Conservation (phyloP, 2,113 vertebrate genomes). For the Nothocercus julius region DNA sequence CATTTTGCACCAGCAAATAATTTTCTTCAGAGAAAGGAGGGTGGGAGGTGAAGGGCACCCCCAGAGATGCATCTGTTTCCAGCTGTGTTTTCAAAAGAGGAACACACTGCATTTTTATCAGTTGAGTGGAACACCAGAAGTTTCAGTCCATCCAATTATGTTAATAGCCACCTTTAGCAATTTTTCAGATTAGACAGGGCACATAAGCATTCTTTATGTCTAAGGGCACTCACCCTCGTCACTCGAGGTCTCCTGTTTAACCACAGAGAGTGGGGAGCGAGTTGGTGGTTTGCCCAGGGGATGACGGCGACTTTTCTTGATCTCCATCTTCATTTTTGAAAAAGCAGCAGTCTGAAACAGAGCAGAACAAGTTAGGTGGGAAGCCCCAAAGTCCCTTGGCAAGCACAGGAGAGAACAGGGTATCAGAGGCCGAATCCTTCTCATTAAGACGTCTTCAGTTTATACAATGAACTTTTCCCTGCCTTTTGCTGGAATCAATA, state of each 20-base stretch:
- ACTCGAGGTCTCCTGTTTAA: slow-evolving; percentile 90
- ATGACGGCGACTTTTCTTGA: slow-evolving; percentile 95
- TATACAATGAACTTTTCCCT: background rate
- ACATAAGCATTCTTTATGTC: accelerated
- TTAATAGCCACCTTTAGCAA: background rate
- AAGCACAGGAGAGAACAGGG: background rate
- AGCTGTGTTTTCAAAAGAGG: background rate
- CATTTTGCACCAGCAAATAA: slow-evolving; percentile 21
- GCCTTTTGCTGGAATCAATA: background rate
- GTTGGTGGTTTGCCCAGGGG: slow-evolving; percentile 91
- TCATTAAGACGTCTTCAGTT: background rate
- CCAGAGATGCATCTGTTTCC: background rate
- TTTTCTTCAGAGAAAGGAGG: background rate
- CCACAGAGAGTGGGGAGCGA: slow-evolving; percentile 88
- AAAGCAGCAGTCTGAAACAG: slow-evolving; percentile 77
- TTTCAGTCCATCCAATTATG: background rate
- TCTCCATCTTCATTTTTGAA: slow-evolving; percentile 88
- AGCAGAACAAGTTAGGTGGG: background rate
- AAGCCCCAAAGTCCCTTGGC: background rate
- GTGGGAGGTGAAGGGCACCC: slow-evolving; percentile 32
- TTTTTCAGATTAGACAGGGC: background rate
- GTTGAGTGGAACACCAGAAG: background rate
- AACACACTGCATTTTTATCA: background rate
- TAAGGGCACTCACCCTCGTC: slow-evolving; percentile 84
- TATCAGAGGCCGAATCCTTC: background rate